Evolutionary conservation across 2,888 invertebrate genomes (phyloP).

Genomic region (Diploptera punctata): DNA sequence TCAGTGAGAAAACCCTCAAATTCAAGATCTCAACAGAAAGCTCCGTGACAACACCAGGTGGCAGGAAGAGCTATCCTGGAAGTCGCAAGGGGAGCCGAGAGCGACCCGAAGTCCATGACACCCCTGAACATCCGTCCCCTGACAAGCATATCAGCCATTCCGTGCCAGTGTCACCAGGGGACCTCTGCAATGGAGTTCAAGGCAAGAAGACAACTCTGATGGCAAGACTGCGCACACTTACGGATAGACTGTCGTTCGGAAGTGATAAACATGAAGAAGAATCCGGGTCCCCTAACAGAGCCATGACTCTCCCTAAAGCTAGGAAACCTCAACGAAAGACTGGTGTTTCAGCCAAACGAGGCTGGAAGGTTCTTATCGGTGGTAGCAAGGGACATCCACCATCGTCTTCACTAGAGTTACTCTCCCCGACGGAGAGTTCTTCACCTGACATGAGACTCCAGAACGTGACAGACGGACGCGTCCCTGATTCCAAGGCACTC

Average conservation of each 20-base stretch:
- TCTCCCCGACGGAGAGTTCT: slow-evolving; percentile 46
- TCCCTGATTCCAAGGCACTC: slow-evolving; percentile 1
- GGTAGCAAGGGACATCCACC: slow-evolving; percentile 52
- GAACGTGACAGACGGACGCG: neutral
- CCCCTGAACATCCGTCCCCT: neutral
- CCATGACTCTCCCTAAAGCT: slow-evolving; percentile 54
- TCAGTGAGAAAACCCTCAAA: slow-evolving; percentile 74
- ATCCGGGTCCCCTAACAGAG: slow-evolving; percentile 46
- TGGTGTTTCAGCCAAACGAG: slow-evolving; percentile 48
- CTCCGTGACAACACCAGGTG: slow-evolving; percentile 53
- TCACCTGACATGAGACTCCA: neutral
- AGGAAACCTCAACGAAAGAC: slow-evolving; percentile 50
- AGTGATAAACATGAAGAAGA: slow-evolving; percentile 57
- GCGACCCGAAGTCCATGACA: slow-evolving; percentile 57
- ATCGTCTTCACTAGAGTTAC: slow-evolving; percentile 52
- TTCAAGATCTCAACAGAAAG: slow-evolving; percentile 79
- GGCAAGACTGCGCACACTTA: slow-evolving; percentile 59
- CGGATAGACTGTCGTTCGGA: slow-evolving; percentile 57
- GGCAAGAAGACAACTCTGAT: slow-evolving; percentile 44
- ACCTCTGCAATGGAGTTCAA: slow-evolving; percentile 19
- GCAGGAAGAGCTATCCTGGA: slow-evolving; percentile 68
- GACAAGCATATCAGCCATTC: neutral
- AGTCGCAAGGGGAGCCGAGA: slow-evolving; percentile 73
- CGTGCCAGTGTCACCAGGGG: neutral
- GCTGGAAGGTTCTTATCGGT: slow-evolving; percentile 52